A percentile compares a stretch with the other conserved stretches of the same genome.
phyloP scores from a whole-genome alignment of 2,113 vertebrate genomes.

The Xyliphius kryptos region DNA sequence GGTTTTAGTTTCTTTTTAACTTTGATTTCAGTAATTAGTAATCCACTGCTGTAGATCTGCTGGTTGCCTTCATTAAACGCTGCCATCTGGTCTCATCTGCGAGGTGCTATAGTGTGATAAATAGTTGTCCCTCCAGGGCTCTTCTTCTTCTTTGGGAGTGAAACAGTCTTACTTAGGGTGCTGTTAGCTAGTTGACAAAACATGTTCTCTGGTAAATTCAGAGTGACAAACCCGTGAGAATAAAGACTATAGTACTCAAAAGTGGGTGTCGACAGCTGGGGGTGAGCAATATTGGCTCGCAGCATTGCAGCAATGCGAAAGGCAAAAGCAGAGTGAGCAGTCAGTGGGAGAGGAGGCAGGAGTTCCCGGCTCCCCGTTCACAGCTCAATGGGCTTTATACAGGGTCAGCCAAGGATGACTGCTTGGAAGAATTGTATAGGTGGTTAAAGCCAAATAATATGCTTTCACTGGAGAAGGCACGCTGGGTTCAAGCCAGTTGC shows the following conservation, averaged over 20 bases:
- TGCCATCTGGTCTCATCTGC: conserved; percentile 46
- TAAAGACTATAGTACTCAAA: conserved; percentile 31
- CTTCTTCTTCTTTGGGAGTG: conserved; percentile 35
- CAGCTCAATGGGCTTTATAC: conserved; percentile 9
- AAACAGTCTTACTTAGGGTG: conserved; percentile 25
- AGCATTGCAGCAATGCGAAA: conserved; percentile 2
- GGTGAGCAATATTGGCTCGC: conserved; percentile 40
- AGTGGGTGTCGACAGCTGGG: conserved; percentile 40
- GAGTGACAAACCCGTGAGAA: conserved; percentile 44
- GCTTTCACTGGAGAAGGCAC: conserved; percentile 19
- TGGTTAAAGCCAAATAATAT: conserved; percentile 6
- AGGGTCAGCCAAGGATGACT: conserved; percentile 5
- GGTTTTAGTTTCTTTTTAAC: too few species aligned
- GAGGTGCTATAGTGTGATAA: conserved; percentile 40
- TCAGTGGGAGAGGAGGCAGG: not conserved
- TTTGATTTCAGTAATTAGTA: conserved; percentile 16
- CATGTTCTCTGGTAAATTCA: conserved; percentile 51
- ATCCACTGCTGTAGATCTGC: conserved; percentile 25
- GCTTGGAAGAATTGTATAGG: not conserved
- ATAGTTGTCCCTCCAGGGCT: conserved; percentile 37
- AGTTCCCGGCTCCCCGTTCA: not conserved
- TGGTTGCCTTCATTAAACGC: conserved; percentile 22
- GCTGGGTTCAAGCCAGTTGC: conserved; percentile 2
- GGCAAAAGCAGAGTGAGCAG: conserved; percentile 12
- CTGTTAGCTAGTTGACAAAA: conserved; percentile 32